phyloP scores from a whole-genome alignment of 1,140 invertebrate genomes.

The Rhopalosiphum padi region DNA sequence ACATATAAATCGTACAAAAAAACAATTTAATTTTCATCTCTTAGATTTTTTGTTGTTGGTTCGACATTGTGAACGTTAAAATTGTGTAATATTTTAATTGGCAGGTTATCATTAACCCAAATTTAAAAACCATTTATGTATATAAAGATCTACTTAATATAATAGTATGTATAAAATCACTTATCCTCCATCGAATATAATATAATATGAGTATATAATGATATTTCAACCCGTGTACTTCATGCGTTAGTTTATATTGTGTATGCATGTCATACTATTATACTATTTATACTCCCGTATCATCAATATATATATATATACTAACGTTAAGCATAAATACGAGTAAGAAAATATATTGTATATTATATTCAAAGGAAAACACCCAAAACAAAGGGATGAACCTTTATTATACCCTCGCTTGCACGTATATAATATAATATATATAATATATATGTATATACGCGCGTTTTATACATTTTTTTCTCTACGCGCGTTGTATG shows the following conservation, averaged over 20 bases:
- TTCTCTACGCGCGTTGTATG: not conserved
- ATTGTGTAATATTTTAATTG: not conserved
- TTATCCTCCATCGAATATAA: not conserved
- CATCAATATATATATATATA: not conserved
- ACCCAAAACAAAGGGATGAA: slow-evolving; percentile 18
- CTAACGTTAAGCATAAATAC: not conserved
- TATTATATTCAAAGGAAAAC: slow-evolving; percentile 15
- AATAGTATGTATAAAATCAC: not conserved
- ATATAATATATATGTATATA: not conserved
- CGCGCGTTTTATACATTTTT: slow-evolving; percentile 16
- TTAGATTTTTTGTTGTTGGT: too few species aligned
- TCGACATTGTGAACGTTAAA: too few species aligned
- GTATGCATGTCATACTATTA: not conserved
- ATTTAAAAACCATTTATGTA: too few species aligned
- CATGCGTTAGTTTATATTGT: too few species aligned
- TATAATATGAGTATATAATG: not conserved
- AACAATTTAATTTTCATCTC: not conserved
- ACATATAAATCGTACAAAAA: not conserved
- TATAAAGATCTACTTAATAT: not conserved
- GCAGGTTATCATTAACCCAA: too few species aligned
- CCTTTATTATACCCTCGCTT: not conserved
- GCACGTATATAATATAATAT: not conserved
- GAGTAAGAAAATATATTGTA: not conserved
- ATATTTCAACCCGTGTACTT: not conserved
- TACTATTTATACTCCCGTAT: not conserved